Evolutionary conservation across 2,113 vertebrate species (phyloP).

Genomic region (Sylvilagus bachmani): DNA sequence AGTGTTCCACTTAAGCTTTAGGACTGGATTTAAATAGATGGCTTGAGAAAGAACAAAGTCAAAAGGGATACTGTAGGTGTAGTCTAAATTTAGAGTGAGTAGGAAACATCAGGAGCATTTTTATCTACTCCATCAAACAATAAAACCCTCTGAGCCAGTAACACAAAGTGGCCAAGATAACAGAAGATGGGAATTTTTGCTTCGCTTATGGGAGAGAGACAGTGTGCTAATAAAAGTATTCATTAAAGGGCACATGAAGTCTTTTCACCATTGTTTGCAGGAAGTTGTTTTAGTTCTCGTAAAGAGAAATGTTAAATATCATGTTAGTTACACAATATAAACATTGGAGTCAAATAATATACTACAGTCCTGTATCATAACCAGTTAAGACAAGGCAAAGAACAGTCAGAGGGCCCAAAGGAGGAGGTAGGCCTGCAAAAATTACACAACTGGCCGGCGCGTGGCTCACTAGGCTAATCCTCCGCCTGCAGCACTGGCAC

Average conservation of each 20-base stretch:
- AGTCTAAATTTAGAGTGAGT: conserved; percentile 81
- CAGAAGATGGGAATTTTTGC: neutral
- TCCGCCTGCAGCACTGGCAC: no score
- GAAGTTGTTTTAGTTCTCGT: neutral
- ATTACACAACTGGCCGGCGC: no score
- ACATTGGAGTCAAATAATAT: neutral
- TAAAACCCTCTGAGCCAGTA: conserved; percentile 63
- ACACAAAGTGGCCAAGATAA: conserved; percentile 36
- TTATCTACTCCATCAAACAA: conserved; percentile 79
- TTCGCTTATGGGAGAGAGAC: conserved; percentile 30
- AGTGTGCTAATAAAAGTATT: conserved; percentile 57
- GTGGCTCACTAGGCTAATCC: no score
- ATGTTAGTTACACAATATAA: neutral
- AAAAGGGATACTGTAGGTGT: conserved; percentile 71
- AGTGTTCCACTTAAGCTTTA: conserved; percentile 54
- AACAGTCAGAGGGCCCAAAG: neutral
- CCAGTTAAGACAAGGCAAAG: neutral
- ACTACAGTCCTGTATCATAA: neutral
- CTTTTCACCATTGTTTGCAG: conserved; percentile 29
- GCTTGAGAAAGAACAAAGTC: conserved; percentile 81
- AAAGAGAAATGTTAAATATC: conserved; percentile 41
- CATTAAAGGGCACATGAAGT: conserved; percentile 44
- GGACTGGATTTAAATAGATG: conserved; percentile 74
- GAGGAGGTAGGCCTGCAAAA: neutral
- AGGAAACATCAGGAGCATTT: conserved; percentile 73